These are phyloP conservation scores for Rhyacichthys aspro DNA, from an alignment of 2,797 vertebrate genomes.

Conservation along the genomic window DNA sequence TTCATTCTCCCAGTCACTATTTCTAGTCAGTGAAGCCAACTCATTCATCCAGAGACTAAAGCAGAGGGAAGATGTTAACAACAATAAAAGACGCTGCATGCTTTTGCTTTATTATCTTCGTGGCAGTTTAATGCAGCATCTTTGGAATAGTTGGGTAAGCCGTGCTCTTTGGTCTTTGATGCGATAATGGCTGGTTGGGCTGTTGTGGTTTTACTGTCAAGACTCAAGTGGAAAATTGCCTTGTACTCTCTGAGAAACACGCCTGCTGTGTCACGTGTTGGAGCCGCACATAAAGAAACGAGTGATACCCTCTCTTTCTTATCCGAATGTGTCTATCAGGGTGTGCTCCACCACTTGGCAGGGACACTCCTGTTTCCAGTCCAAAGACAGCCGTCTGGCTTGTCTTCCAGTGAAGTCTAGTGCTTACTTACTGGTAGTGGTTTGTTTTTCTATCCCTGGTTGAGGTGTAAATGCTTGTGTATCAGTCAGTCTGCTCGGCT, in stretches of 20 bases:
- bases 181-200: conserved; percentile 71
- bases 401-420: conserved; percentile 48
- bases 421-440: conserved; percentile 38
- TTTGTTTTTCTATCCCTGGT: conserved; percentile 46
- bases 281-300: conserved; percentile 31
- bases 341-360: conserved; percentile 55
- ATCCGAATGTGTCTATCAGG: conserved; percentile 45
- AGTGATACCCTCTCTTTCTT: conserved; percentile 38
- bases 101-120: conserved; percentile 56
- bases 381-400: conserved; percentile 57
- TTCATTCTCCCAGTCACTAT: conserved; percentile 22
- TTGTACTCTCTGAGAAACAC: conserved; percentile 58
- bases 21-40: conserved; percentile 16
- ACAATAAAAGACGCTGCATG: conserved; percentile 42
- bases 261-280: conserved; percentile 57
- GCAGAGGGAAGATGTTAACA: conserved; percentile 35
- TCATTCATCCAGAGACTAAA: conserved; percentile 22
- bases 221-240: conserved; percentile 77
- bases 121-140: conserved; percentile 43
- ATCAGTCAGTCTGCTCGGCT: conserved; percentile 43
- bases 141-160: conserved; percentile 58
- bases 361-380: conserved; percentile 45
- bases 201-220: conserved; percentile 66
- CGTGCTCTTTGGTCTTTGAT: conserved; percentile 63
- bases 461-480: conserved; percentile 52